Base-by-base conservation (phyloP, 2,113 vertebrate genomes). In the Lota lota region DNA sequence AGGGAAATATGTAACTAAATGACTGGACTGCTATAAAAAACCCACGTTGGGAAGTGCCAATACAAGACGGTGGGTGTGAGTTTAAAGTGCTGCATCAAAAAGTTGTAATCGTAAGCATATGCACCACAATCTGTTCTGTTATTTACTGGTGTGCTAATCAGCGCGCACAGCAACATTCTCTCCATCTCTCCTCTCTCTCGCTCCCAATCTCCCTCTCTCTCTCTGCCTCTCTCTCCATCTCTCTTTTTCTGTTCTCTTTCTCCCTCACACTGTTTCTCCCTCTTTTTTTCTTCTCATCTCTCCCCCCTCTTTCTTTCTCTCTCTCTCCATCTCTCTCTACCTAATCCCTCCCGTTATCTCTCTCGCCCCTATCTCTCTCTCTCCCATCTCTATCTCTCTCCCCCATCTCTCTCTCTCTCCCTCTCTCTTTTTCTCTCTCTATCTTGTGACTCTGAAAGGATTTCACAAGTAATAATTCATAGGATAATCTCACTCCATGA, bases 401-500 rank as follows among this genome's bases (percentile, higher is more conserved):
- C 65, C 78, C 73, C 68, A n/a, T 56, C 72, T 64, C 36, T 11
- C 63, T 64, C 8, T 56, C 81, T 69, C 64, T 75, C 81, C 79
- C 81, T 75, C 68, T 59, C 72, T 64, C n/a, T 19, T 36, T 64
- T 2, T 56, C 79, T 69, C 66, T 73, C 81, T 80, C 81, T 75
- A 10, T 82, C 75, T n/a, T 10, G 77, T 16, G 80, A 79, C 82
- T 90, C 90, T 90, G 90, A 88, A 92, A 92, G 85, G 89, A 91
- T 87, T 93, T 92, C 90, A 91, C 92, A 87, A 89, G 89, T 92
- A 91, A 91, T 89, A 93, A 91, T 93, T 92, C 92, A 92, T 90
- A 87, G 89, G 88, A 89, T 93, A 90, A 92, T 93, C 93, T 93
- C 91, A 89, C 92, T 92, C 85, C 91, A 90, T 89, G 92, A 93